These are phyloP conservation scores for Tipula helvola DNA, from an alignment of 2,888 invertebrate genomes.

Conservation along the genomic window DNA sequence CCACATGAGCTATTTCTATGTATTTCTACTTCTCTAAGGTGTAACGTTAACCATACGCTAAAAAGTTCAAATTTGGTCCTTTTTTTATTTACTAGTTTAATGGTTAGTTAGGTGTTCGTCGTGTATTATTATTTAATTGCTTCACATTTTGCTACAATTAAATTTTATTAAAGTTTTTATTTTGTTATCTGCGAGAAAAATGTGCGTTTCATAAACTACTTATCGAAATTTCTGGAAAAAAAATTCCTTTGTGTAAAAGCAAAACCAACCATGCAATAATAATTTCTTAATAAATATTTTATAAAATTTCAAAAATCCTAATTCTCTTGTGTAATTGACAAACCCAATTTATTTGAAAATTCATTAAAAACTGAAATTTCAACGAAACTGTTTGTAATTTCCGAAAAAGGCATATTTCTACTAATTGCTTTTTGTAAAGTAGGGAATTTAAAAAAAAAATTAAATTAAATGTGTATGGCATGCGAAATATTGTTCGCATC, in stretches of 20 bases:
- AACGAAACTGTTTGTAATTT: neutral
- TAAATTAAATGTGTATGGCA: neutral
- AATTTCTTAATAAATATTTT: neutral
- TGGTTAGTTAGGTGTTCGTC: too few relatives aligned
- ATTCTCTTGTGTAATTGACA: neutral
- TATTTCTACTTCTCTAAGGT: too few relatives aligned
- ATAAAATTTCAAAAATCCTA: neutral
- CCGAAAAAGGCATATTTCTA: neutral
- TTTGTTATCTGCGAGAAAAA: too few relatives aligned
- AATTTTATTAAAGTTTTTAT: too few relatives aligned
- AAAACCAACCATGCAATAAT: neutral
- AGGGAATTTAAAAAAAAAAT: neutral
- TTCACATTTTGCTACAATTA: too few relatives aligned
- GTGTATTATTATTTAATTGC: too few relatives aligned
- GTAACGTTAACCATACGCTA: too few relatives aligned
- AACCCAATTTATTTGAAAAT: neutral
- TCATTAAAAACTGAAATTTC: neutral
- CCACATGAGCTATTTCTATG: too few relatives aligned
- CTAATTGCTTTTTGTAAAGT: neutral
- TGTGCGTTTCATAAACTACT: too few relatives aligned
- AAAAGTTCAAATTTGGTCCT: too few relatives aligned
- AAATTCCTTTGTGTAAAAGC: neutral
- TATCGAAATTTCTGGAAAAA: too few relatives aligned
- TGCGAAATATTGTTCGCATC: neutral
- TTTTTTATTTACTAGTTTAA: too few relatives aligned